Percentiles rank a stretch among this genome's conserved stretches.
Conservation (phyloP, 2,797 vertebrate species). For the Phrynocephalus guinanensis region DNA sequence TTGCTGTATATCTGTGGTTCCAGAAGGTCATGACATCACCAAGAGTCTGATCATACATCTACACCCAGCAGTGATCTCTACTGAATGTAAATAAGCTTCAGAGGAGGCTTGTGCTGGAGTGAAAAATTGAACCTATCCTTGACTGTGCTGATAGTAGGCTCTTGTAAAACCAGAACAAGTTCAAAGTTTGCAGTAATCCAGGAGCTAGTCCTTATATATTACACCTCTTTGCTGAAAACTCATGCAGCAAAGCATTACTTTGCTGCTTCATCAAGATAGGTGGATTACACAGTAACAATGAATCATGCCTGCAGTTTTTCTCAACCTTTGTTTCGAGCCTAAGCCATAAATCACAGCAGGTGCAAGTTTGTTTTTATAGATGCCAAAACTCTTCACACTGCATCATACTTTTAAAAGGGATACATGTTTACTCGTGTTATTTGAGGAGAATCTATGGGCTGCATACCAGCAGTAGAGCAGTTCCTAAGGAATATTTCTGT, state of each 20-base stretch:
- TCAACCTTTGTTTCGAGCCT: not conserved
- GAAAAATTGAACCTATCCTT: not conserved
- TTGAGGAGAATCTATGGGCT: rapidly evolving
- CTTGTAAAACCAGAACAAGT: not conserved
- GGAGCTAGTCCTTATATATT: not conserved
- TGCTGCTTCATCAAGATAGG: not conserved
- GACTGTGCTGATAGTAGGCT: not conserved
- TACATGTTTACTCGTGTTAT: not conserved
- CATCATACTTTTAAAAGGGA: not conserved
- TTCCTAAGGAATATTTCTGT: constrained; percentile 3
- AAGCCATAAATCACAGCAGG: not conserved
- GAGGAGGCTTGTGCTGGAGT: not conserved
- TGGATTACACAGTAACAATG: not conserved
- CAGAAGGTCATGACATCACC: not conserved
- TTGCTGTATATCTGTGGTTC: not conserved
- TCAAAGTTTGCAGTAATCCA: not conserved
- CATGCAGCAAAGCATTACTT: not conserved
- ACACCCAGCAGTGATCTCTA: not conserved
- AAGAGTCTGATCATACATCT: not conserved
- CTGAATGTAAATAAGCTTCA: not conserved
- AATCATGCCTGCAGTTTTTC: not conserved
- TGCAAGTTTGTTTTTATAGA: not conserved
- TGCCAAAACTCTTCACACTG: not conserved
- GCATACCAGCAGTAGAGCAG: not conserved
- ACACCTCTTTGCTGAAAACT: not conserved